Percentiles rank a stretch among this genome's conserved stretches.
These are phyloP conservation scores for Montipora sp. DNA, from an alignment of 64 coral and sea anemone genomes.

Conservation along the genomic window DNA sequence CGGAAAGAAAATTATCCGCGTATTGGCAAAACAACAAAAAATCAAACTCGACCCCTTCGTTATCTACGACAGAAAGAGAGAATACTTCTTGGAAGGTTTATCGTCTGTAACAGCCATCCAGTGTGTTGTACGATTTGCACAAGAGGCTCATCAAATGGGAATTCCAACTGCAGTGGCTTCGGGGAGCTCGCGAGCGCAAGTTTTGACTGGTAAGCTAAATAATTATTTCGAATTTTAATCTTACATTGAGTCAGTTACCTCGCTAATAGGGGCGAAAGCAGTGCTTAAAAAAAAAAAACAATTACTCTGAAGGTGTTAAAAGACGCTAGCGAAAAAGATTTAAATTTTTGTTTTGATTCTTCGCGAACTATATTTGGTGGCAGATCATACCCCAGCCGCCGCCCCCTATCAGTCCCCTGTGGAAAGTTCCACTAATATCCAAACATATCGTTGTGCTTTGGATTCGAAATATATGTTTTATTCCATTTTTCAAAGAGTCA, in stretches of 20 bases:
- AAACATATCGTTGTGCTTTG: too few species aligned
- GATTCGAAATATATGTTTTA: neutral
- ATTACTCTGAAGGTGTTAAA: too few species aligned
- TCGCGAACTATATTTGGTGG: neutral
- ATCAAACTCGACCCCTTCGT: slow-evolving; percentile 78
- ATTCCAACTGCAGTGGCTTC: slow-evolving; percentile 90
- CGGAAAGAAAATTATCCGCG: slow-evolving; percentile 91
- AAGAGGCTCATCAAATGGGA: slow-evolving; percentile 66
- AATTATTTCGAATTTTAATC: neutral
- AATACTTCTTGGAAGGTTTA: slow-evolving; percentile 75
- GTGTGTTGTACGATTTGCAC: slow-evolving; percentile 81
- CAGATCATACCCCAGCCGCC: neutral
- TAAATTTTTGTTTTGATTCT: neutral
- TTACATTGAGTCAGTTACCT: neutral
- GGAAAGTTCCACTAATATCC: neutral
- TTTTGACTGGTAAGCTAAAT: slow-evolving; percentile 6
- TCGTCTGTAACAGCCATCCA: slow-evolving; percentile 59
- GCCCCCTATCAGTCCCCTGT: slow-evolving; percentile 13
- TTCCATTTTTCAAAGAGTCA: neutral
- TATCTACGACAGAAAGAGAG: slow-evolving; percentile 94
- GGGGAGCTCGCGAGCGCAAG: slow-evolving; percentile 85
- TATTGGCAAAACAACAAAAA: slow-evolving; percentile 77
- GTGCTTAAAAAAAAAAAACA: too few species aligned
- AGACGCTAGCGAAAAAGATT: neutral
- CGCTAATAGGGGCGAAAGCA: too few species aligned